These are phyloP conservation scores for Pangasius krempfi DNA, from an alignment of 2,797 vertebrate species.

Conservation along the genomic window DNA sequence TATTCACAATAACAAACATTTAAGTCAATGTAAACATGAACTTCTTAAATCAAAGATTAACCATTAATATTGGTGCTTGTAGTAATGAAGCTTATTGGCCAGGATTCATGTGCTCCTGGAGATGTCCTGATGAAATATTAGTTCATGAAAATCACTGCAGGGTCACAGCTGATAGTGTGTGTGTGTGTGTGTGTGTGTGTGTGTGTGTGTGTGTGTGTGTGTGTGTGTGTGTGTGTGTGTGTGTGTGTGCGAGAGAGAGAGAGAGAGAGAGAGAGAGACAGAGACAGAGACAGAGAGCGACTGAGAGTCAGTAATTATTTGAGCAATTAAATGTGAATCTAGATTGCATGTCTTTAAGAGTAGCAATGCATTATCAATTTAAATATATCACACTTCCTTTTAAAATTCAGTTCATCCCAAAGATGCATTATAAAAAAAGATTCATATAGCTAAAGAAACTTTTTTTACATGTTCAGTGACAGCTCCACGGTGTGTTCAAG, in stretches of 20 bases:
- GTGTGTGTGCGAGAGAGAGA: neutral
- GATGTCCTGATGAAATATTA: slow-evolving; percentile 72
- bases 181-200: neutral
- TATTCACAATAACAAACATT: neutral
- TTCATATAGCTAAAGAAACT: neutral
- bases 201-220: slow-evolving; percentile 21
- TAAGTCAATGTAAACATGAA: neutral
- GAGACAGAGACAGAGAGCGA: neutral
- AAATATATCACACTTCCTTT: neutral
- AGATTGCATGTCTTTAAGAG: slow-evolving; percentile 80
- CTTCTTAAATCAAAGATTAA: neutral
- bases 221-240: neutral
- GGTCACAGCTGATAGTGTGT: slow-evolving; percentile 64
- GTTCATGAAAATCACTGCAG: slow-evolving; percentile 75
- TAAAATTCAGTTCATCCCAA: neutral
- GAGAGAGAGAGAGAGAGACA: neutral
- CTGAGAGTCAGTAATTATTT: slow-evolving; percentile 20
- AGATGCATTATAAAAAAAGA: neutral
- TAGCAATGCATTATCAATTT: neutral
- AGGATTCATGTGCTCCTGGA: slow-evolving; percentile 59
- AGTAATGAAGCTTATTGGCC: neutral
- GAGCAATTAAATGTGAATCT: slow-evolving; percentile 79
- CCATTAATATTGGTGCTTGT: neutral
- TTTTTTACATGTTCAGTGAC: neutral
- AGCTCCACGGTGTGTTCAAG: neutral